phyloP scores from a whole-genome alignment of 2,888 invertebrate species.

The Dryomyza anilis region DNA sequence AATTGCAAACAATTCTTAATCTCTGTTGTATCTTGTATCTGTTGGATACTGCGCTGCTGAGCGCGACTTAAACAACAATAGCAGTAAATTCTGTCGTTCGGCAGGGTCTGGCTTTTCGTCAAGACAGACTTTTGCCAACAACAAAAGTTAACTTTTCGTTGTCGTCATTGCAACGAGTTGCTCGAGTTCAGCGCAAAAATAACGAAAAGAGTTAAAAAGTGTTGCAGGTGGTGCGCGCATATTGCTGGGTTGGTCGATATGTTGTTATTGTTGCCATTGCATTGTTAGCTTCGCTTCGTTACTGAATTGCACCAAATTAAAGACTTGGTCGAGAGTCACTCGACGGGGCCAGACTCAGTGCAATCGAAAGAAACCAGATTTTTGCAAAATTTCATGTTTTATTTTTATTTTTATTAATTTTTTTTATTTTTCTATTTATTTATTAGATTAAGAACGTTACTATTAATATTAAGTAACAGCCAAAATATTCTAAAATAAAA shows the following conservation, averaged over 20 bases:
- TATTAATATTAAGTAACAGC: too few species aligned
- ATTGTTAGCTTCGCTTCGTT: neutral
- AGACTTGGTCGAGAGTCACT: neutral
- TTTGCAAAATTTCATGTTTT: neutral
- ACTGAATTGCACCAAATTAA: slow-evolving; percentile 23
- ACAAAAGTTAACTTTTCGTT: too few species aligned
- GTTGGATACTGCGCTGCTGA: slow-evolving; percentile 51
- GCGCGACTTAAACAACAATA: slow-evolving; percentile 29
- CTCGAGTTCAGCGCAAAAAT: neutral
- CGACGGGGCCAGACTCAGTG: neutral
- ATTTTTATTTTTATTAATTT: too few species aligned
- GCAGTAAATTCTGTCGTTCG: slow-evolving; percentile 28
- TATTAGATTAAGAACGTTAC: too few species aligned
- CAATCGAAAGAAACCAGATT: neutral
- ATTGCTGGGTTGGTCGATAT: slow-evolving; percentile 1
- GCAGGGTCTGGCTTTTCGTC: too few species aligned
- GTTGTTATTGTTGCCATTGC: slow-evolving; percentile 12
- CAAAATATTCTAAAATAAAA: too few species aligned
- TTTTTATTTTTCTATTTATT: too few species aligned
- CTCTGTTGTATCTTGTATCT: slow-evolving; percentile 58
- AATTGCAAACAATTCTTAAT: slow-evolving; percentile 40
- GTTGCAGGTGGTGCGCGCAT: slow-evolving; percentile 22
- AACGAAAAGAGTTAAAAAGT: too few species aligned
- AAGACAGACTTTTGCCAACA: too few species aligned
- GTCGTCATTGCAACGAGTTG: neutral